A percentile compares a stretch with the other conserved stretches of the same genome.
Conservation (phyloP, 1,140 invertebrate species). For the Aphelenchoides avenae region DNA sequence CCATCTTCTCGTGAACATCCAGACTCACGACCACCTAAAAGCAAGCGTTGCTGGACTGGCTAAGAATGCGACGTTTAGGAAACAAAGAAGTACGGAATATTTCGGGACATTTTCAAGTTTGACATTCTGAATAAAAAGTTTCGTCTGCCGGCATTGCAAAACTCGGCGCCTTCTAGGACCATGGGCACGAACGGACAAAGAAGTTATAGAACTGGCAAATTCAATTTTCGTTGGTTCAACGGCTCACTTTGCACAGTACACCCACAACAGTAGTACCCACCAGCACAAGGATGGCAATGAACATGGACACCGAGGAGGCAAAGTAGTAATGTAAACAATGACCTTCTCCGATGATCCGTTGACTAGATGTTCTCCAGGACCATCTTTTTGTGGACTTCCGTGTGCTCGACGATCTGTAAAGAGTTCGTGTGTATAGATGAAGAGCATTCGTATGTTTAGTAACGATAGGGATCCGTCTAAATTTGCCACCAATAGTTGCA, state of each 20-base stretch:
- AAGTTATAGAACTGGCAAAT: too few species aligned
- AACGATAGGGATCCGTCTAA: background rate
- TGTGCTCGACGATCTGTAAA: conserved; percentile 56
- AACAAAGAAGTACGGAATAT: too few species aligned
- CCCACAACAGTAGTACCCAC: too few species aligned
- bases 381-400: conserved; percentile 59
- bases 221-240: too few species aligned
- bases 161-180: too few species aligned
- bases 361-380: conserved; percentile 58
- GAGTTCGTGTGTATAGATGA: background rate
- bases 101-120: too few species aligned
- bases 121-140: too few species aligned
- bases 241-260: too few species aligned
- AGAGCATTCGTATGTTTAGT: background rate
- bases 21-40: conserved; percentile 58
- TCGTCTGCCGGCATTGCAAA: too few species aligned
- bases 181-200: too few species aligned
- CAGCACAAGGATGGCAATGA: too few species aligned
- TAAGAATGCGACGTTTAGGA: conserved; percentile 10
- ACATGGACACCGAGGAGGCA: conserved; percentile 4
- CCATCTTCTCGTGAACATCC: conserved; percentile 59
- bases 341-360: background rate
- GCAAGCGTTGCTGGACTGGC: conserved; percentile 1
- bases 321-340: conserved; percentile 23
- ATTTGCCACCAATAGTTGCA: too few species aligned